phyloP scores from a whole-genome alignment of 2,797 vertebrate genomes.

The Melanotaenia maccullochi region DNA sequence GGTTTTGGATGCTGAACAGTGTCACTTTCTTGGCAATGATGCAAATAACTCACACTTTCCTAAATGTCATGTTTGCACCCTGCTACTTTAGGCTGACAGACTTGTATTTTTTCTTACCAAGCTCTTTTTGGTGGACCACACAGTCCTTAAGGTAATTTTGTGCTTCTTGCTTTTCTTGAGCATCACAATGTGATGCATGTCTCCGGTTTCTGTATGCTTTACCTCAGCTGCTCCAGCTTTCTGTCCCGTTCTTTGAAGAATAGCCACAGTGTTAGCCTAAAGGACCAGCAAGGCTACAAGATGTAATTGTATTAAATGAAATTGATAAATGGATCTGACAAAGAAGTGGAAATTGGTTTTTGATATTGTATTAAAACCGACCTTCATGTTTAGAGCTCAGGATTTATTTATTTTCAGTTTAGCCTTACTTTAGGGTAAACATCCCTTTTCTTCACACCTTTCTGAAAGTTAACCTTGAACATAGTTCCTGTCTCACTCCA shows the following conservation, averaged over 20 bases:
- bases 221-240: constrained; percentile 36
- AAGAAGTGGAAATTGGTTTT: constrained; percentile 89
- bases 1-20: constrained; percentile 48
- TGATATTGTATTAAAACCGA: constrained; percentile 88
- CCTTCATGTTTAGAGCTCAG: constrained; percentile 85
- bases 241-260: constrained; percentile 34
- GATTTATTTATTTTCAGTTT: constrained; percentile 83
- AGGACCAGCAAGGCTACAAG: constrained; percentile 71
- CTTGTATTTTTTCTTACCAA: constrained; percentile 37
- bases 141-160: constrained; percentile 53
- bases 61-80: constrained; percentile 31
- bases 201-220: constrained; percentile 51
- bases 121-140: constrained; percentile 23
- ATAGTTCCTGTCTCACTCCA: constrained; percentile 17
- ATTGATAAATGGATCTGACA: constrained; percentile 90
- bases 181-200: constrained; percentile 28
- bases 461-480: constrained; percentile 56
- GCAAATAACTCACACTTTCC: constrained; percentile 25
- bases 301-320: constrained; percentile 86
- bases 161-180: constrained; percentile 36
- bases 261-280: constrained; percentile 44
- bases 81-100: constrained; percentile 28
- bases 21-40: constrained; percentile 37
- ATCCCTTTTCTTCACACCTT: constrained; percentile 30
- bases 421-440: constrained; percentile 54